Base-by-base conservation (phyloP, 1,140 invertebrate species). In the Akabosia matsudoensis region DNA sequence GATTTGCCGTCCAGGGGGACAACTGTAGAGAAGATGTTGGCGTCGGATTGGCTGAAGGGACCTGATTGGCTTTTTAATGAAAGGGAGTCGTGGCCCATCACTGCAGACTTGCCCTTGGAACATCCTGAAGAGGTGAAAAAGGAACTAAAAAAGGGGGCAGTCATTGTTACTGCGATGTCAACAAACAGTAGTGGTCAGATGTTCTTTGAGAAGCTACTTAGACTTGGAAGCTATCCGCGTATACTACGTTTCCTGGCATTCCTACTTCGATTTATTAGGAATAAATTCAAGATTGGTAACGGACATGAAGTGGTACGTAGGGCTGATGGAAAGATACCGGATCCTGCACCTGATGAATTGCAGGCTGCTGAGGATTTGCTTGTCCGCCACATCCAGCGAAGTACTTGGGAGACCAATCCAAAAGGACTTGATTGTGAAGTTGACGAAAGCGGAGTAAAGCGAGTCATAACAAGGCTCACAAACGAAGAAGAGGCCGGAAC, bases 71-170 rank as follows among this genome's bases (percentile, higher is more conserved):
- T 45, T 18, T 45, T 10, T 18, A 45, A 45, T 10, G 7, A 7
- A 45, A 18, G 18, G 37, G 7, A 7, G 18, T 45, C 37, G 7
- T 45, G 7, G 7, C 37, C 37, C 7, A 45, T 70, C 76, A 52
- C 64, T 74, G 72, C 33, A 81, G 56, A 14, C 82, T 71, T 54
- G 82, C 33, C 73, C 28, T 24, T 78, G 0, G 4, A 13, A 7
- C 3, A 73, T 4, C 4, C 34, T 1, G 54, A 33, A 30, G 78
- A 82, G 71, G 77, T 82, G 16, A 70, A 64, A n/a, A 26, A 4
- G 1, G 82, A 83, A 26, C 31, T 78, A 13, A 76, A 77, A 34
- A 74, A 78, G 73, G 16, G 13, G 1, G 37, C 18, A 10, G 37
- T 45, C 37, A 10, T 7, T 18, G 18, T 45, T 45, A 45, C 7